Conservation (phyloP, 2,888 invertebrate species). For the Drosophila mimica region DNA sequence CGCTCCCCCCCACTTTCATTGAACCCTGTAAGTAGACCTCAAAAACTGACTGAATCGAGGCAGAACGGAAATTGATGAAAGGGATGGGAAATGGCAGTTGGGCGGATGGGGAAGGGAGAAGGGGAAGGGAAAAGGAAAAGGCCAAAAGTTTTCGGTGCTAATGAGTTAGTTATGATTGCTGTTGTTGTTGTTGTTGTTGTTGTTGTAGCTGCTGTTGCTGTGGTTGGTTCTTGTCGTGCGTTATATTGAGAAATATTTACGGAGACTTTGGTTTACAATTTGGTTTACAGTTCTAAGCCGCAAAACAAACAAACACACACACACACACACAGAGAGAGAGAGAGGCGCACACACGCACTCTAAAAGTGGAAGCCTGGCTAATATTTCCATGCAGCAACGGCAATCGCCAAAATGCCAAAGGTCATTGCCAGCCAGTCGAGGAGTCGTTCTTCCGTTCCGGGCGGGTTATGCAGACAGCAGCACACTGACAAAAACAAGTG, state of each 20-base stretch:
- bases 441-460: slow-evolving; percentile 52
- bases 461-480: slow-evolving; percentile 49
- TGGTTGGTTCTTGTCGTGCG: not conserved
- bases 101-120: not conserved
- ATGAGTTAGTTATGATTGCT: slow-evolving; percentile 68
- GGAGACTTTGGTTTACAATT: slow-evolving; percentile 26
- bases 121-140: not conserved
- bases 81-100: slow-evolving; percentile 6
- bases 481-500: not conserved
- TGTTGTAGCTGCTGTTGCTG: slow-evolving; percentile 7
- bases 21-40: slow-evolving; percentile 56
- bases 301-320: slow-evolving; percentile 20
- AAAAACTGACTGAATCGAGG: slow-evolving; percentile 29
- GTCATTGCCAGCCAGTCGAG: slow-evolving; percentile 55
- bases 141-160: slow-evolving; percentile 60
- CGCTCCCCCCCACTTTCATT: not conserved
- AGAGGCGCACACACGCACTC: not conserved
- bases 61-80: not conserved
- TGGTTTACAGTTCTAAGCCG: slow-evolving; percentile 8
- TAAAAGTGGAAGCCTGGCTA: slow-evolving; percentile 16
- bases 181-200: not conserved
- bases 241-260: slow-evolving; percentile 32
- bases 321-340: slow-evolving; percentile 1
- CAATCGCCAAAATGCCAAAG: slow-evolving; percentile 68
- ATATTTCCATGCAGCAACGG: slow-evolving; percentile 21